Conservation (phyloP, 1,140 invertebrate species). For the Caenorhabditis inopinata region DNA sequence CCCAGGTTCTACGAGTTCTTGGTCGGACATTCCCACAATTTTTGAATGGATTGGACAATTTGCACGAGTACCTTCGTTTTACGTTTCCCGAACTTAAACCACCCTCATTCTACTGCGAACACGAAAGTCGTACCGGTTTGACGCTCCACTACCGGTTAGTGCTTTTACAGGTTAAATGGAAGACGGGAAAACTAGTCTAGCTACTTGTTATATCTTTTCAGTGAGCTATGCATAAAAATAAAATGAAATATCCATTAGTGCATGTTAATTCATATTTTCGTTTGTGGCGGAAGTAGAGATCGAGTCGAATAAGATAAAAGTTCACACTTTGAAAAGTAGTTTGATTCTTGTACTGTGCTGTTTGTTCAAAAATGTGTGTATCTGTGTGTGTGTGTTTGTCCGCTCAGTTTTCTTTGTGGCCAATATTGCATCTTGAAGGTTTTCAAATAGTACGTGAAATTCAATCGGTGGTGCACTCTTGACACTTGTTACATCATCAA, state of each 20-base stretch:
- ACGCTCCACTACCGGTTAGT: constrained; percentile 78
- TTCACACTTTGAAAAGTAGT: constrained; percentile 15
- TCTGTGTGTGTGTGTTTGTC: not conserved
- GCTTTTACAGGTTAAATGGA: not conserved
- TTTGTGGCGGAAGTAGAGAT: not conserved
- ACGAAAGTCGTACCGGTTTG: constrained; percentile 81
- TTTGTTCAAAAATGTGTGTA: not conserved
- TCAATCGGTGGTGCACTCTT: constrained; percentile 21
- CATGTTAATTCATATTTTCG: constrained; percentile 10
- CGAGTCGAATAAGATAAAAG: not conserved
- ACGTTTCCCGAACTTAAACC: constrained; percentile 88
- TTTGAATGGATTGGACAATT: constrained; percentile 73
- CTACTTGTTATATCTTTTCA: too few species aligned
- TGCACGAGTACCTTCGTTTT: constrained; percentile 94
- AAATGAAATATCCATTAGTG: not conserved
- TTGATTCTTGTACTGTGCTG: constrained; percentile 17
- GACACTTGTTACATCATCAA: not conserved
- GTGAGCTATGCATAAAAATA: too few species aligned
- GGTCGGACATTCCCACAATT: constrained; percentile 68
- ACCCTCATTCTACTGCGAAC: constrained; percentile 92
- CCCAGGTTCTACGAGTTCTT: constrained; percentile 66
- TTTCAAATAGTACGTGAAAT: constrained; percentile 1
- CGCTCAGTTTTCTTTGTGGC: constrained; percentile 14
- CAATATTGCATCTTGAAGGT: constrained; percentile 22
- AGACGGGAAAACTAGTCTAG: too few species aligned